Base-by-base conservation (phyloP, 2,888 invertebrate genomes). In the Ernsta delagoae region DNA sequence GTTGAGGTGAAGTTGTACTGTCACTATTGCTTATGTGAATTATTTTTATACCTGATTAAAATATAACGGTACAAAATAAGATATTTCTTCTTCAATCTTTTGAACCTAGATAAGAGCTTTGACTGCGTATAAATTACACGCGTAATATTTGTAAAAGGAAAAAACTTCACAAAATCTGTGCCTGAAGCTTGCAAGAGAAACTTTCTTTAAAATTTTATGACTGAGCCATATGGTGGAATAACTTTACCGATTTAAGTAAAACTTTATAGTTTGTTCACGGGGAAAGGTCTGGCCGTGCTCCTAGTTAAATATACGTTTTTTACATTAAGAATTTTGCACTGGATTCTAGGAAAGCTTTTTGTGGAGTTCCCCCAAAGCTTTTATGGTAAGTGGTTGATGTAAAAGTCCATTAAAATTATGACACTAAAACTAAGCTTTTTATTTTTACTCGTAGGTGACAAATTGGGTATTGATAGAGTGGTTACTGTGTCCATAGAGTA, bases 131-230 rank as follows among this genome's bases (percentile, higher is more conserved):
- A 48, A 54, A 16, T 54, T 54, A 54, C 31, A 54, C 53, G 9
- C 9, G 5, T 4, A 24, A 31, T 9, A 54, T 54, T 54, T 54
- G 53, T 54, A 54, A 4, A 54, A 54, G 31, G 34, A 57, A 67
- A 61, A 61, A 54, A n/a, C 43, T 36, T 67, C 16, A 48, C 60
- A 61, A 68, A 68, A 62, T 68, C 61, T 68, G 56, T 39, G 39
- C 56, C 24, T 48, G 7, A 62, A 68, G 48, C 61, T 61, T 68
- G 56, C 11, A 24, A 16, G 48, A 50, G 68, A 62, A 68, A 68
- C 60, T 68, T 67, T 56, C 61, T 61, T 67, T 68, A 68, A 68
- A 68, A 68, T 68, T 68, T 68, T 62, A 68, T 67, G 67, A 68
- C 62, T 62, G 68, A 57, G 62, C 62, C 68, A 68, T 68, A 62